A percentile compares a stretch with the other conserved stretches of the same genome.
Evolutionary conservation across 2,113 vertebrate species (phyloP).

Genomic region (Halcyon senegalensis): DNA sequence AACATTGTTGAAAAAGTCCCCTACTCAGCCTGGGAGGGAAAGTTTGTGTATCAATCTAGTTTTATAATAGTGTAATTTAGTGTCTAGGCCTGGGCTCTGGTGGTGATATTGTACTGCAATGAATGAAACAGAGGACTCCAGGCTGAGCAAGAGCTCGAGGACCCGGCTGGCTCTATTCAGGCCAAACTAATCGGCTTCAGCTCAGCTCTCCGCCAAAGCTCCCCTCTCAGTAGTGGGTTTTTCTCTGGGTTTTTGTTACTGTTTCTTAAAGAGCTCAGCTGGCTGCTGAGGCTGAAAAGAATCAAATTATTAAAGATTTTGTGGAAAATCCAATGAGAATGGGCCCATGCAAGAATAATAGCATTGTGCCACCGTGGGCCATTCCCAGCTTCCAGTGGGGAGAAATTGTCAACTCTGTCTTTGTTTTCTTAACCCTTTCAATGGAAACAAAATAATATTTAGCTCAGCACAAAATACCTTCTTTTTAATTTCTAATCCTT

Average conservation of each 20-base stretch:
- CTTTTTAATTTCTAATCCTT: constrained; percentile 77
- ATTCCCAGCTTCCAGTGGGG: constrained; percentile 77
- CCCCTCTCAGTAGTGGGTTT: constrained; percentile 78
- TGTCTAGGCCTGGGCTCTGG: constrained; percentile 83
- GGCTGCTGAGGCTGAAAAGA: constrained; percentile 81
- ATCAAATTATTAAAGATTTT: constrained; percentile 86
- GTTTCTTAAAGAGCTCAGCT: constrained; percentile 86
- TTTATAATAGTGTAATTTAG: constrained; percentile 86
- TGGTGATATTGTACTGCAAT: constrained; percentile 84
- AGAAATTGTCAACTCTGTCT: constrained; percentile 75
- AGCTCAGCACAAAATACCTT: constrained; percentile 77
- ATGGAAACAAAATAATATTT: constrained; percentile 81
- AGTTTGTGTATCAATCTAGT: constrained; percentile 79
- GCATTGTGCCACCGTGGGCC: constrained; percentile 74
- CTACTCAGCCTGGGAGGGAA: constrained; percentile 75
- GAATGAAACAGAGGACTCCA: constrained; percentile 82
- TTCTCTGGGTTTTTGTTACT: constrained; percentile 82
- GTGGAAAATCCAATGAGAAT: constrained; percentile 83
- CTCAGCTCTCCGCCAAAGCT: constrained; percentile 77
- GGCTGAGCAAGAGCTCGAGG: constrained; percentile 80
- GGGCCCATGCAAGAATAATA: constrained; percentile 77
- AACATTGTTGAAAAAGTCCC: constrained; percentile 72
- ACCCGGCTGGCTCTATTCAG: constrained; percentile 82
- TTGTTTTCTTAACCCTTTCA: constrained; percentile 81
- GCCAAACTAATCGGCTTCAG: constrained; percentile 83